Percentiles rank a stretch among this genome's conserved stretches.
phyloP scores from a whole-genome alignment of 2,888 invertebrate genomes.

The Helobdella robusta region DNA sequence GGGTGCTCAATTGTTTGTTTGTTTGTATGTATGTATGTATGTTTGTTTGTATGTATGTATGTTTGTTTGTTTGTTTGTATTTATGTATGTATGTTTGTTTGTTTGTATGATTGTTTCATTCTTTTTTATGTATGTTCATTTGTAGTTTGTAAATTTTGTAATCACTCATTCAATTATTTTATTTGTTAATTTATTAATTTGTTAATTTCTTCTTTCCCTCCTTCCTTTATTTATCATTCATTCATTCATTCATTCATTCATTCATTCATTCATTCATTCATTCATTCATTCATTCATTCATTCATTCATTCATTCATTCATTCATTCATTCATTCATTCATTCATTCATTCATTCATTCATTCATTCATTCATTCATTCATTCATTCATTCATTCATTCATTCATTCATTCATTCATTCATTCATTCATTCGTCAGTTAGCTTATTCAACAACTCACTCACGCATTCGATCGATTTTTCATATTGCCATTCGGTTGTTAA shows the following conservation, averaged over 20 bases:
- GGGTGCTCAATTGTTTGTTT: neutral
- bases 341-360: neutral
- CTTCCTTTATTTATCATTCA: neutral
- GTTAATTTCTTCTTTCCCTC: neutral
- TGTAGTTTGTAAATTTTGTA: neutral
- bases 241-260: constrained; percentile 1
- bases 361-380: neutral
- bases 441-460: neutral
- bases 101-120: neutral
- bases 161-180: neutral
- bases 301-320: neutral
- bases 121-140: neutral
- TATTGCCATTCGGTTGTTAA: too few species aligned
- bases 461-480: neutral
- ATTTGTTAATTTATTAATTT: neutral
- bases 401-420: neutral
- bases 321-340: neutral
- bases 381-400: neutral
- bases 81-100: neutral
- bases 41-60: neutral
- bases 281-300: neutral
- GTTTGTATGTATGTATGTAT: neutral
- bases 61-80: neutral
- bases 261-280: constrained; percentile 1
- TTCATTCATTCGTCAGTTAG: neutral